A percentile compares a stretch with the other conserved stretches of the same genome.
phyloP scores from a whole-genome alignment of 2,888 invertebrate genomes.

The Caenorhabditis zanzibari region DNA sequence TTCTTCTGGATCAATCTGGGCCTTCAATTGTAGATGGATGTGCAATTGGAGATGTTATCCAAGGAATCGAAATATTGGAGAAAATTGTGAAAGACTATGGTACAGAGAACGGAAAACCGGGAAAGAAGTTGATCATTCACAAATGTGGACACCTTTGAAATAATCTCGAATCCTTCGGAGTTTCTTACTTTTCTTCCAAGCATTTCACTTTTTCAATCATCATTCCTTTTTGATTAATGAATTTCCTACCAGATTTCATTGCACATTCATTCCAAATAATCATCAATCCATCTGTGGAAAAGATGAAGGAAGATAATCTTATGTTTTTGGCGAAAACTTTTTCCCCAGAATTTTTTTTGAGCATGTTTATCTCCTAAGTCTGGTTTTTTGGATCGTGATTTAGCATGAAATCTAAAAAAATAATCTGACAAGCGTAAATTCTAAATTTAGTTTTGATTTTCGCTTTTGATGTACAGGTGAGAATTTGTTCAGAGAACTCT shows the following conservation, averaged over 20 bases:
- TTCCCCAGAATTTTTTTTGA: no score
- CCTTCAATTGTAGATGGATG: slow-evolving; percentile 58
- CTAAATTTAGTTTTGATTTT: background rate
- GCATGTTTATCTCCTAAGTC: no score
- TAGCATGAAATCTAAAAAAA: background rate
- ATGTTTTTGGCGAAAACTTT: background rate
- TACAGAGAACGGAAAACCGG: slow-evolving; percentile 45
- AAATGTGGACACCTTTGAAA: slow-evolving; percentile 58
- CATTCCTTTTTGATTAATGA: slow-evolving; percentile 5
- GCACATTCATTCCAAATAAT: background rate
- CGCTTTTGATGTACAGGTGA: background rate
- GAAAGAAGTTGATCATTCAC: slow-evolving; percentile 48
- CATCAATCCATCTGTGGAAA: background rate
- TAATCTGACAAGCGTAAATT: background rate
- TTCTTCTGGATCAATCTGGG: slow-evolving; percentile 47
- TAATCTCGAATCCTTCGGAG: background rate
- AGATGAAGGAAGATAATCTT: slow-evolving; percentile 1
- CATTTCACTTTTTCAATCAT: no score
- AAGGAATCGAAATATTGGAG: slow-evolving; percentile 56
- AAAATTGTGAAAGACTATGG: slow-evolving; percentile 56
- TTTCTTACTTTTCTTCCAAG: background rate
- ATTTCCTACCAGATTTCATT: background rate
- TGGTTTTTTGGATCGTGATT: background rate
- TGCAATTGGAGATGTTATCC: slow-evolving; percentile 54
- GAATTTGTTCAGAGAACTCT: background rate